Base-by-base conservation (phyloP, 2,888 invertebrate genomes). In the Drymonia ruficornis region DNA sequence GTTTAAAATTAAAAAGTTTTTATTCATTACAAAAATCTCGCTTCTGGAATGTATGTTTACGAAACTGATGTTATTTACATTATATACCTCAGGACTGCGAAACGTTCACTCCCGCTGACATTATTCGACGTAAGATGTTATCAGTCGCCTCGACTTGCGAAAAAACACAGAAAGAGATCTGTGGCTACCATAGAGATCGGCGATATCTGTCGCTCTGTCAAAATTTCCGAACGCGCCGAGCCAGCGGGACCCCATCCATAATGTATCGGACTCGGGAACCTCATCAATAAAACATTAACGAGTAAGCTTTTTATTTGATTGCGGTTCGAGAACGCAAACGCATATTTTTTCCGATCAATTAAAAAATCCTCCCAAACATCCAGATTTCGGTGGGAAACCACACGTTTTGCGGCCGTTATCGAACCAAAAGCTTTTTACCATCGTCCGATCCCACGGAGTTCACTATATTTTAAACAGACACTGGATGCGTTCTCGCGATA, bases 231-330 rank as follows among this genome's bases (percentile, higher is more conserved):
- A 81, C 83, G 78, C 78, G 74, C 81, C 73, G 76, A 80, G 80
- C 74, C 89, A 88, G 89, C 90, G 83, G 89, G 86, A 76, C 72
- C 74, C 88, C 89, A 91, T 91, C 84, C 89, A 92, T 91, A 81
- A 91, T 91, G 90, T 86, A 91, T 89, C 74, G 84, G 74, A 80
- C 70, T 77, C 81, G 78, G 71, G 82, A 83, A 84, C 80, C 73
- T 84, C 83, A 91, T 91, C 88, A 89, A 92, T 91, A 87, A 91
- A 87, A 90, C 91, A 92, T 92, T 86, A 86, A 87, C 87, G 83
- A 86, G 89, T 86, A 86, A 80, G 62, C 83, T 91, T 92, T 91
- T 91, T 91, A 89, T 90, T 88, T 89, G 87, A 88, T 87, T 86
- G 87, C 87, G 83, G 74, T 83, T 78, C 81, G 79, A 74, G 80